These are phyloP conservation scores for Lasiommata megera DNA, from an alignment of 2,888 invertebrate genomes.

Conservation along the genomic window DNA sequence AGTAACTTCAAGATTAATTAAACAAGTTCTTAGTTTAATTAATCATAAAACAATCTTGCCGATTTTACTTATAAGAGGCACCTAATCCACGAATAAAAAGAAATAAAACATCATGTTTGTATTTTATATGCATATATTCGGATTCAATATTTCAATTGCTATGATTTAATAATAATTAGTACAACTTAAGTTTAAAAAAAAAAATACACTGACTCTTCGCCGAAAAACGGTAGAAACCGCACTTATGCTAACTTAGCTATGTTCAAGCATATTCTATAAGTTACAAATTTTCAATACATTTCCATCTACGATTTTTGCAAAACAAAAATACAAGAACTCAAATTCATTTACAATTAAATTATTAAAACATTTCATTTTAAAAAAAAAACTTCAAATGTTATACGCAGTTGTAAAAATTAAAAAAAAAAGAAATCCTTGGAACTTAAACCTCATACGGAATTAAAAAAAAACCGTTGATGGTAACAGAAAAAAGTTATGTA, in stretches of 20 bases:
- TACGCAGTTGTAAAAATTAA: slow-evolving; percentile 19
- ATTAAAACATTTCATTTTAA: slow-evolving; percentile 1
- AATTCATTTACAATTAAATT: slow-evolving; percentile 3
- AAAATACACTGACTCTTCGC: slow-evolving; percentile 73
- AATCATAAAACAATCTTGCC: too few relatives aligned
- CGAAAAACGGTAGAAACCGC: slow-evolving; percentile 52
- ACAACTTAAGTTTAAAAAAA: slow-evolving; percentile 73
- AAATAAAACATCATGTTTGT: slow-evolving; percentile 26
- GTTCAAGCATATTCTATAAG: slow-evolving; percentile 75
- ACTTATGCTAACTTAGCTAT: slow-evolving; percentile 72
- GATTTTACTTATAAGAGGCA: too few relatives aligned
- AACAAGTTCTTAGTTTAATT: too few relatives aligned
- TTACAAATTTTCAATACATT: slow-evolving; percentile 73
- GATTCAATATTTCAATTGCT: slow-evolving; percentile 79
- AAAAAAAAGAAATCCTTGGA: background rate
- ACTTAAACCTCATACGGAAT: background rate
- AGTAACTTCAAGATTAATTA: too few relatives aligned
- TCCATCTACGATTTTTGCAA: slow-evolving; percentile 45
- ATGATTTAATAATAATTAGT: slow-evolving; percentile 66
- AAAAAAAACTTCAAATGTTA: slow-evolving; percentile 13
- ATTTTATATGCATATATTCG: slow-evolving; percentile 80
- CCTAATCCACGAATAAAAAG: background rate
- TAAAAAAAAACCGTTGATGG: background rate
- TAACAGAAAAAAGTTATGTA: background rate
- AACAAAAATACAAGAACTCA: slow-evolving; percentile 31